Base-by-base conservation (phyloP, 2,888 invertebrate species). In the Harmothoe impar region DNA sequence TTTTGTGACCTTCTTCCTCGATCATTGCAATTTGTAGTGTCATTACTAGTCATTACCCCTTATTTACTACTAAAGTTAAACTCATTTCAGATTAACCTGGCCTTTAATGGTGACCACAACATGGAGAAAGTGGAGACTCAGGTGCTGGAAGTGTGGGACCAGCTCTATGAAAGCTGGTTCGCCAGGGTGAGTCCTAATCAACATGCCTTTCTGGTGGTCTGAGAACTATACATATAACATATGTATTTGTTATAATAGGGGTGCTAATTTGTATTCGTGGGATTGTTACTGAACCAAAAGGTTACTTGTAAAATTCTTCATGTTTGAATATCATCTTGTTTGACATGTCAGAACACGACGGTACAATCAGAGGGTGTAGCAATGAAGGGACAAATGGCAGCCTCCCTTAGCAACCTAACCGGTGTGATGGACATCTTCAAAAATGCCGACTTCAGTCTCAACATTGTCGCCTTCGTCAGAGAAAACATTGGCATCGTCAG, bases 121-220 rank as follows among this genome's bases (percentile, higher is more conserved):
- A 97, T 98, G 68, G 97, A 97, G 51, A 97, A 97, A 91, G 96
- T 99, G 68, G 99, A 99, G 95, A 97, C 97, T 92, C 98, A 99
- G 96, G 97, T 98, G 0, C 96, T 99, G 68, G 98, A 98, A 95
- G 96, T 99, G 29, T 99, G 98, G 98, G 99, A 99, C 96, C 97
- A 98, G 91, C 97, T 99, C 81, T 99, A 99, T 96, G 98, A 98
- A 81, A 96, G 97, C 89, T 95, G 94, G 94, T 93, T 94, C 43
- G 93, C 94, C 12, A 90, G 91, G 91, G 93, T 93, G 31, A 77
- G 92, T 90, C 23, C 10, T 43, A 43, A 3, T n/a, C n/a, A n/a
- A n/a, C n/a, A n/a, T n/a, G n/a, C n/a, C n/a, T n/a, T n/a, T n/a
- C n/a, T n/a, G n/a, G n/a, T n/a, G n/a, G n/a, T n/a, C n/a, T n/a